Percentiles rank a stretch among this genome's conserved stretches.
These are phyloP conservation scores for Murina feae DNA, from an alignment of 2,113 vertebrate species.

Conservation along the genomic window DNA sequence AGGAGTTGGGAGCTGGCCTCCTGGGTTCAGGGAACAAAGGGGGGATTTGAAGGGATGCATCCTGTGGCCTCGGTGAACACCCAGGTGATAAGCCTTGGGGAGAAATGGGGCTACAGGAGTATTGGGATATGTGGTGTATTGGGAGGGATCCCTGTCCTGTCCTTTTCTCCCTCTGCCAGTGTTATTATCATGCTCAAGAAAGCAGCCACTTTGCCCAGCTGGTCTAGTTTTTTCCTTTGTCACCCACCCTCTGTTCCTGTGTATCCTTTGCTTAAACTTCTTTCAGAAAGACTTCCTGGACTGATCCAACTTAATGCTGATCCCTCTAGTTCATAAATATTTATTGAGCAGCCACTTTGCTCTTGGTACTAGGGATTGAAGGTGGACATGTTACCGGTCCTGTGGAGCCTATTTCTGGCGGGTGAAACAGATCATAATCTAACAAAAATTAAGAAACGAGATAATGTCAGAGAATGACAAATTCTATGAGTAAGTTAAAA, in stretches of 20 bases:
- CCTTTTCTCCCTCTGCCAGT: no score
- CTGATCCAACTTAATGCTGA: background rate
- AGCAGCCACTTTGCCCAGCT: background rate
- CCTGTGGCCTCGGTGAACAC: background rate
- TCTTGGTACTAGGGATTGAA: background rate
- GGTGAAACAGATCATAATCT: background rate
- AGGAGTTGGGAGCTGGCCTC: background rate
- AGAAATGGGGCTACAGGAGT: background rate
- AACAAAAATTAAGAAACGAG: background rate
- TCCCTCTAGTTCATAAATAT: background rate
- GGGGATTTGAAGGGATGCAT: background rate
- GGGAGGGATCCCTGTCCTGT: background rate
- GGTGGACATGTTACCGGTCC: background rate
- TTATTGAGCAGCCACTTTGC: background rate
- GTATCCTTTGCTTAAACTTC: background rate
- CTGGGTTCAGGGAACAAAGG: background rate
- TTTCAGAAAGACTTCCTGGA: conserved; percentile 39
- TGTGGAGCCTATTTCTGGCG: background rate
- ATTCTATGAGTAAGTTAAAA: background rate
- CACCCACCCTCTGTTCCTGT: background rate
- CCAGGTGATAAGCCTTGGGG: background rate
- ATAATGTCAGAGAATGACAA: background rate
- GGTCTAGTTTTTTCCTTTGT: background rate
- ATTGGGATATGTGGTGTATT: background rate
- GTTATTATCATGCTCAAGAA: background rate